Evolutionary conservation across 2,797 vertebrate genomes (phyloP), one percentile per base, ranked within the genome.

Genomic region (Macropodus opercularis): DNA sequence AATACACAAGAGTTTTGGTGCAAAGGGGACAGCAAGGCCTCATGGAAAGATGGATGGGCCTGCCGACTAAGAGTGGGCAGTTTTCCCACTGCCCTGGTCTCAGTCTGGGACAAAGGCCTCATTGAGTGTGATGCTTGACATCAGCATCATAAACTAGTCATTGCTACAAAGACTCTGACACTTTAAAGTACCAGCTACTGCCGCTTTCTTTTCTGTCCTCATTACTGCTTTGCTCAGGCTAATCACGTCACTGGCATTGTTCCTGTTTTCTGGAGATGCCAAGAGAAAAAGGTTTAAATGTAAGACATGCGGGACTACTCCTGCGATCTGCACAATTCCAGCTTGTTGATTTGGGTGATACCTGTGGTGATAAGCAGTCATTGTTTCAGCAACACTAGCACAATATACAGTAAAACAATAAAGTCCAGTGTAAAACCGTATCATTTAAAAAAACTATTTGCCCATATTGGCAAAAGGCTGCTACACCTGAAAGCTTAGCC

Each of bases 131-230:
- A 93, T 93, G 95, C 96, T 97, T 94, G 95, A 97, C 96, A 97
- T 96, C 94, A 96, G 95, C 93, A 96, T 96, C 96, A 97, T 99
- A 98, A 99, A 99, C 94, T 95, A 98, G 95, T 96, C 94, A 90
- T 87, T 82, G 91, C 89, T 90, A 98, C 97, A 98, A 98, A 97
- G 93, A 93, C 91, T 89, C 89, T 98, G 96, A 97, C 95, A 96
- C 93, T 95, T 97, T 94, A 95, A 96, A 97, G 95, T 96, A 89
- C 92, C 92, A 94, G 92, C 90, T 91, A 91, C 93, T 94, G 95
- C 93, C 90, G 88, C 90, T 86, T 88, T 91, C 87, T 81, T 88
- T 92, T 92, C 92, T 89, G 89, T 90, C 84, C 88, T 91, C 88
- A 88, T 91, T 84, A 91, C 92, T 90, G 93, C 68, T 93, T 89